phyloP scores from a whole-genome alignment of 2,797 vertebrate species.

The Anas acuta region DNA sequence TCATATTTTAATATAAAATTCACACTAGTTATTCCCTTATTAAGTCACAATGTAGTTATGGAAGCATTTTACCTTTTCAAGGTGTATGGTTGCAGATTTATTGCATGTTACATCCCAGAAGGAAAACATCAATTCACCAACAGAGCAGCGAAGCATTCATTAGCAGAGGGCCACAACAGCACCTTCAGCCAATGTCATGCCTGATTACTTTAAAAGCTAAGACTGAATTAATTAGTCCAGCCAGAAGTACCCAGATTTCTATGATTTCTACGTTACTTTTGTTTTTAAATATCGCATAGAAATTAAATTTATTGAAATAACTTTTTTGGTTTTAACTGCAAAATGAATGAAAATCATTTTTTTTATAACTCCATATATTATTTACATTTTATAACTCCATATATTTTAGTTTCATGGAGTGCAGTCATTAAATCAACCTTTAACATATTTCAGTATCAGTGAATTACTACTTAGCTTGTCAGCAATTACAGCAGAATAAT shows the following conservation, averaged over 20 bases:
- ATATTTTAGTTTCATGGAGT: not conserved
- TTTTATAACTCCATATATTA: not conserved
- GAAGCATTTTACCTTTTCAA: not conserved
- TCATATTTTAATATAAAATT: constrained; percentile 1
- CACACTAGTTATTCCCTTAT: not conserved
- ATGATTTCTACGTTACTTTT: not conserved
- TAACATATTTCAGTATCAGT: not conserved
- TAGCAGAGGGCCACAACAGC: not conserved
- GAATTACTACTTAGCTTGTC: not conserved
- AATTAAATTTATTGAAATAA: not conserved
- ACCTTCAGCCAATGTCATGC: not conserved
- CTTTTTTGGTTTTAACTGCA: not conserved
- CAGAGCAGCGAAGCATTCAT: not conserved
- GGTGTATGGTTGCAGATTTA: not conserved
- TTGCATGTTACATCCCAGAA: not conserved
- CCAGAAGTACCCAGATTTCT: not conserved
- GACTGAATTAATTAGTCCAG: not conserved
- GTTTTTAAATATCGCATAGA: not conserved
- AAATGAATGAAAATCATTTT: not conserved
- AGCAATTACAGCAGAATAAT: not conserved
- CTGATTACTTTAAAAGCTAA: not conserved
- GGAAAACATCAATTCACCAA: not conserved
- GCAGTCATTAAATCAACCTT: not conserved
- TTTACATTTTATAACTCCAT: not conserved
- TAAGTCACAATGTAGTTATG: not conserved